A percentile compares a stretch with the other conserved stretches of the same genome.
These are phyloP conservation scores for Dendrolimus houi DNA, from an alignment of 2,888 invertebrate genomes.

Conservation along the genomic window DNA sequence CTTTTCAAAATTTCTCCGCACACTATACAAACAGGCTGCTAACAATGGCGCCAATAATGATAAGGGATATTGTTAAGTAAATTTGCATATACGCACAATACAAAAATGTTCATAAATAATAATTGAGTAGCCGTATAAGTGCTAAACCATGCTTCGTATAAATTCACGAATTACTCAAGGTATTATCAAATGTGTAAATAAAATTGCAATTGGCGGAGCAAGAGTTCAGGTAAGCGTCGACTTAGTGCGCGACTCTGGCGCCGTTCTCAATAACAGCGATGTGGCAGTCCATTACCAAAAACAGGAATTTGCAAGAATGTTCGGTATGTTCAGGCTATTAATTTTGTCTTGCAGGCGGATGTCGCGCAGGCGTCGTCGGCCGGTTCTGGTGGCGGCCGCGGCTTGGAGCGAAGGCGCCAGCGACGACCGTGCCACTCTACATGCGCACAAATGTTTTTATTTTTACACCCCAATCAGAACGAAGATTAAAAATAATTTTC, in stretches of 20 bases:
- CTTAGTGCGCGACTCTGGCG: conserved; percentile 24
- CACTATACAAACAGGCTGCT: neutral
- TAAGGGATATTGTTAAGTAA: too few species aligned
- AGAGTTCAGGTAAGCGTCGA: conserved; percentile 11
- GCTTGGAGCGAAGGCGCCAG: conserved; percentile 49
- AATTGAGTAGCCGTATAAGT: conserved; percentile 8
- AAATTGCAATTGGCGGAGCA: conserved; percentile 11
- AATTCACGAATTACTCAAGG: conserved; percentile 9
- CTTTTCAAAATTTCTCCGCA: neutral
- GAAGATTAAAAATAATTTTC: neutral
- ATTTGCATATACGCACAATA: neutral
- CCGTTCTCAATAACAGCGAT: conserved; percentile 35
- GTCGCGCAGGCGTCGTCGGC: conserved; percentile 7
- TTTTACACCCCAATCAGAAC: neutral
- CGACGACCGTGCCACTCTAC: conserved; percentile 22
- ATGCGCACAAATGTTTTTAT: conserved; percentile 24
- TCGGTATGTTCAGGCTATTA: conserved; percentile 56
- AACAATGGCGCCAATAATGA: neutral
- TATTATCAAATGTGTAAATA: conserved; percentile 10
- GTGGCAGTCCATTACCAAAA: conserved; percentile 33
- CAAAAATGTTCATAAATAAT: conserved; percentile 9
- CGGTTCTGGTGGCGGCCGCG: conserved; percentile 7
- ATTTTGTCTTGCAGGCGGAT: conserved; percentile 37
- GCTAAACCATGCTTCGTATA: conserved; percentile 1
- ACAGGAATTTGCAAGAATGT: conserved; percentile 50